Conservation (phyloP, 1,140 invertebrate genomes). For the Dendroctonus ponderosae region DNA sequence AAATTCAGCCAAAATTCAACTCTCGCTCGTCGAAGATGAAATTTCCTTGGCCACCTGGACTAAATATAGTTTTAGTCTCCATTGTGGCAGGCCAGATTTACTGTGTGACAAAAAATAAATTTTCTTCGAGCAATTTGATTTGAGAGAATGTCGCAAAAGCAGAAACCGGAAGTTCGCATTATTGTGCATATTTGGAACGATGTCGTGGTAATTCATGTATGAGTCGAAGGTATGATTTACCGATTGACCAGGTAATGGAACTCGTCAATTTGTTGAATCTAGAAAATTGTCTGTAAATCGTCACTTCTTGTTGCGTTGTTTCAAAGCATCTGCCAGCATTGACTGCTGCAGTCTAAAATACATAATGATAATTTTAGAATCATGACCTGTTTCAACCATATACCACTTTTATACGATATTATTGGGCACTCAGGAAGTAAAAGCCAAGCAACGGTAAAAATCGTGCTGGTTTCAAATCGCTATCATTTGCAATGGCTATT, state of each 20-base stretch:
- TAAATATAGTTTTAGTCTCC: constrained; percentile 3
- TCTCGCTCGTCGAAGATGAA: background rate
- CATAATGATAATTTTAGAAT: background rate
- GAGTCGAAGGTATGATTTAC: constrained; percentile 23
- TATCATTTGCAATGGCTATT: background rate
- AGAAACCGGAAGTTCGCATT: constrained; percentile 57
- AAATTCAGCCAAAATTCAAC: constrained; percentile 11
- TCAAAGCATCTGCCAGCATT: background rate
- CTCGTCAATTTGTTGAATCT: background rate
- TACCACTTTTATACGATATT: too few species aligned
- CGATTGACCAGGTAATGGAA: constrained; percentile 19
- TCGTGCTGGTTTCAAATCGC: background rate
- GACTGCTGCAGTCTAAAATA: background rate
- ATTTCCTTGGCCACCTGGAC: background rate
- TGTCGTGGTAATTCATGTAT: constrained; percentile 50
- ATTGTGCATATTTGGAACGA: constrained; percentile 58
- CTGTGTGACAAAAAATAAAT: background rate
- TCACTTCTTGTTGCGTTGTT: background rate
- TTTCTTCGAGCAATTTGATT: background rate
- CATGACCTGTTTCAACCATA: too few species aligned
- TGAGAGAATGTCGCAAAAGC: constrained; percentile 53
- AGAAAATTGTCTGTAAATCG: background rate
- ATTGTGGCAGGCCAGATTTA: background rate
- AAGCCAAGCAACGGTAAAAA: too few species aligned
- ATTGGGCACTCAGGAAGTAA: too few species aligned